Evolutionary conservation across 2,797 vertebrate species (phyloP).

Genomic region (Avahi laniger): DNA sequence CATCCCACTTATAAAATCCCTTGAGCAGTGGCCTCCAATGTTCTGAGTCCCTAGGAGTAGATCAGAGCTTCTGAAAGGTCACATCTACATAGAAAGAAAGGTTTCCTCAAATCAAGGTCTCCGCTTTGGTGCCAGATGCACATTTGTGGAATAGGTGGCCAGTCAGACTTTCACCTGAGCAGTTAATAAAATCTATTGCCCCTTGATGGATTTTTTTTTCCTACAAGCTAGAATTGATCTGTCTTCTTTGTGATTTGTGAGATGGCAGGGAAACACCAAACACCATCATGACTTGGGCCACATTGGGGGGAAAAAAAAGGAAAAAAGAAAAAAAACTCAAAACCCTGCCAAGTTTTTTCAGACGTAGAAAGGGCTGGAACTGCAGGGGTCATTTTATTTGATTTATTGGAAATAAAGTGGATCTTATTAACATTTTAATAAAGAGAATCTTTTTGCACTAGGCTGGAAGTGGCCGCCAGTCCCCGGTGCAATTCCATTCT

Average conservation of each 20-base stretch:
- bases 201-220: constrained; percentile 80
- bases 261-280: constrained; percentile 79
- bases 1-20: neutral
- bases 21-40: neutral
- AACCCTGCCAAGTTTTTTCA: constrained; percentile 28
- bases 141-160: constrained; percentile 57
- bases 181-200: constrained; percentile 85
- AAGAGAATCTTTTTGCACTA: constrained; percentile 76
- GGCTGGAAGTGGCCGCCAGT: constrained; percentile 73
- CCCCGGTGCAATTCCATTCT: constrained; percentile 72
- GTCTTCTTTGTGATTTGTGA: constrained; percentile 82
- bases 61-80: constrained; percentile 21
- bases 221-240: constrained; percentile 82
- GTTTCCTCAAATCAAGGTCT: constrained; percentile 62
- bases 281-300: constrained; percentile 73
- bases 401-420: constrained; percentile 84
- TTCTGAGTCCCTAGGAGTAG: neutral
- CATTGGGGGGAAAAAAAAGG: neutral
- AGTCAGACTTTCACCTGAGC: constrained; percentile 74
- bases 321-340: neutral
- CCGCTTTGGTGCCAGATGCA: constrained; percentile 54
- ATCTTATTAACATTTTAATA: constrained; percentile 86
- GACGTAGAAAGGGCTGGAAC: constrained; percentile 63
- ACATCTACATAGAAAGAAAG: constrained; percentile 7
- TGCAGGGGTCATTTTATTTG: constrained; percentile 70